phyloP scores from a whole-genome alignment of 2,113 vertebrate genomes.

The Takifugu bimaculatus region DNA sequence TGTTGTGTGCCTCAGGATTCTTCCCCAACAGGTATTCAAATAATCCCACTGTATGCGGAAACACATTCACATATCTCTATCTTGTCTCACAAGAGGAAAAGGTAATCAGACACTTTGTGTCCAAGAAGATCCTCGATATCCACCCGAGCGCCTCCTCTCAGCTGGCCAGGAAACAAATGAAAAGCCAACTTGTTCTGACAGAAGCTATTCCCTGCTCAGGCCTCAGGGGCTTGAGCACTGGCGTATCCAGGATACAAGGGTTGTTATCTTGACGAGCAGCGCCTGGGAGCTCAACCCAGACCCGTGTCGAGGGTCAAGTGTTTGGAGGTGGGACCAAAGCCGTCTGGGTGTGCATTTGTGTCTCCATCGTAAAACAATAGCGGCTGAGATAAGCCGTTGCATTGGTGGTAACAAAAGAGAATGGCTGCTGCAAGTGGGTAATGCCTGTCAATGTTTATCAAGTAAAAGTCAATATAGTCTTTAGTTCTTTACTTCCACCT shows the following conservation, averaged over 20 bases:
- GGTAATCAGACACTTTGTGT: constrained; percentile 4
- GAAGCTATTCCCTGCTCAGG: constrained; percentile 28
- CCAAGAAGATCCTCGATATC: constrained; percentile 11
- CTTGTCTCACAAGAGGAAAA: constrained; percentile 5
- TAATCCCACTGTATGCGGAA: not conserved
- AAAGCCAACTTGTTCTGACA: constrained; percentile 46
- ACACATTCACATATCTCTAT: not conserved
- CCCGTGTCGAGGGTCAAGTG: constrained; percentile 37
- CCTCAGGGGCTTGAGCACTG: not conserved
- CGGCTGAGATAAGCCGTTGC: not conserved
- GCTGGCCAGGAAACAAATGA: constrained; percentile 48
- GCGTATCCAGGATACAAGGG: constrained; percentile 1
- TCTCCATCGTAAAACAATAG: constrained; percentile 17
- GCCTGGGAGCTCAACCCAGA: constrained; percentile 38
- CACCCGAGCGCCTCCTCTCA: constrained; percentile 12
- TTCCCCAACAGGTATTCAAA: constrained; percentile 1
- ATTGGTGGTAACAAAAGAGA: no score
- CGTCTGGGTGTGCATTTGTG: constrained; percentile 22
- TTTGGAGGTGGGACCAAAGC: constrained; percentile 29
- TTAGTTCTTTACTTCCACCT: no score
- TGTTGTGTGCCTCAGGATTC: not conserved
- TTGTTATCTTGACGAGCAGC: constrained; percentile 18
- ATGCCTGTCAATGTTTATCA: no score
- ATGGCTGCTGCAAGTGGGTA: no score
- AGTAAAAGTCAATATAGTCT: no score